Base-by-base conservation (phyloP, 2,113 vertebrate species). In the Melanerpes aurifrons region DNA sequence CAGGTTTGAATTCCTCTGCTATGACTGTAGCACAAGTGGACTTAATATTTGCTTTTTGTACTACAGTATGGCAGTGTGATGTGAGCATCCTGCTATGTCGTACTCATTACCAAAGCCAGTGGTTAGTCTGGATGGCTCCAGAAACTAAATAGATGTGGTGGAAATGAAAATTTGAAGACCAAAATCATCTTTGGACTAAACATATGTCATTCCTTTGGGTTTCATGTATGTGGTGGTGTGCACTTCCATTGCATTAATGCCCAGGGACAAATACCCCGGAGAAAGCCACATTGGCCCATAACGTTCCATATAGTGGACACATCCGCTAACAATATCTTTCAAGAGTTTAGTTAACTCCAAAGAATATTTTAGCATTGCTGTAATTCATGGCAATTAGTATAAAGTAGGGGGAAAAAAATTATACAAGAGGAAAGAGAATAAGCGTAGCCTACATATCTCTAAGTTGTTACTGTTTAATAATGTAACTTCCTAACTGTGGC, bases 41-140 rank as follows among this genome's bases (percentile, higher is more conserved):
- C 12, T 54, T 24, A 37, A 32, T 26, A 26, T 40, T n/a, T 57
- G 26, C 4, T 59, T 35, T 72, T 35, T 22, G 11, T 24, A 75
- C 31, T 40, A 13, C 40, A 0, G 0, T 13, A 7, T 21, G 43
- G 4, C 9, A 15, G 21, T 3, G 47, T 3, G 66, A 25, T 13
- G 48, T 6, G 31, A 40, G 0, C 17, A 45, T n/a, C 25, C 48
- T 63, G 9, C 45, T n/a, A 54, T 18, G 5, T 2, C 76, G n/a
- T 7, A 9, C 12, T 15, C 2, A 3, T 31, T 29, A 53, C 19
- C 21, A 63, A 87, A 85, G 35, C 3, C 18, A 24, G 1, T 1
- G 9, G 28, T 15, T 70, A 4, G 53, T 64, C 24, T 7, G 17
- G 64, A 31, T 9, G 14, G 2, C 2, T 3, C 35, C 35, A 59